Evolutionary conservation across 2,113 vertebrate species (phyloP), one percentile per base, ranked within the genome.

Genomic region (Leptosomus discolor): DNA sequence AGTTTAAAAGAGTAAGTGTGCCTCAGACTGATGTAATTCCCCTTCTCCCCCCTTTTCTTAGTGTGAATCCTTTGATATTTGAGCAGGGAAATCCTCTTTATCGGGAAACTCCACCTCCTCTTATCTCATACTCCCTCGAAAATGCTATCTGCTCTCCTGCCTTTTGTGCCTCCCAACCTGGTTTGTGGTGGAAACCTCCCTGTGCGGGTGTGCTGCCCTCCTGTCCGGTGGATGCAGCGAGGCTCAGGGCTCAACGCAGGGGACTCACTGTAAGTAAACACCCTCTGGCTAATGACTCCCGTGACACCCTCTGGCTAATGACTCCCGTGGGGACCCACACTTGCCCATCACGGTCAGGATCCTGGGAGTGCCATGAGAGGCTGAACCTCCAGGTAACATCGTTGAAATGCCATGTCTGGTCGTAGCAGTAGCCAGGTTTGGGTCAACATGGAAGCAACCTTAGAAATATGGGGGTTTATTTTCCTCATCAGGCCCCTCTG

Each of bases 71-170:
- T 97, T 98, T 97, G 97, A 96, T 98, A 97, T 96, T 97, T 96
- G 95, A 98, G 97, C 93, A 95, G 96, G 97, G 96, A 98, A 98
- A 97, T 97, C 95, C 94, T 98, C 91, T 97, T 97, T 96, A 97
- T 97, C 74, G 21, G 53, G 84, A 95, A 97, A 97, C 95, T 95
- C 96, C 97, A 98, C 88, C 76, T 94, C 94, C 90, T 96, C 95
- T 98, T 97, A 92, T 69, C 92, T 92, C 56, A 43, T 85, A 34
- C 75, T 96, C 74, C 69, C 65, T 96, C 7, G 8, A 95, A 96
- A 96, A 96, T 92, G 53, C 74, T 96, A 65, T 90, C 84, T 85
- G 51, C 71, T 87, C 78, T 83, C 67, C 67, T 0, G 32, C 53
- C 36, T 88, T 68, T 39, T 15, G 9, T 81, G 80, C 69, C 48